Percentiles rank a stretch among this genome's conserved stretches.
phyloP scores from a whole-genome alignment of 2,888 invertebrate genomes.

The Oscheius onirici region DNA sequence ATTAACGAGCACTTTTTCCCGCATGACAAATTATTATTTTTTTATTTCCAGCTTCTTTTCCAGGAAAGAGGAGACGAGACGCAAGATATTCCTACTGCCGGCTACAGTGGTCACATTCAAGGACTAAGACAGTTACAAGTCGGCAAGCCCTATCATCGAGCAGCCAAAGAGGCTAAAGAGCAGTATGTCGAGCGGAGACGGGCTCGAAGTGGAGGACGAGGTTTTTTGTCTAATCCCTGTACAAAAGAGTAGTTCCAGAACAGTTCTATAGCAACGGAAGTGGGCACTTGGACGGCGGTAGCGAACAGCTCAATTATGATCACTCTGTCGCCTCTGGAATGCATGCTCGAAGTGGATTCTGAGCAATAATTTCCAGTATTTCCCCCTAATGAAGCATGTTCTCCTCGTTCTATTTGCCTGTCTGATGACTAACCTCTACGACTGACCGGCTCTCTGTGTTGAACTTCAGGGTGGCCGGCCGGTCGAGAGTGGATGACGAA shows the following conservation, averaged over 20 bases:
- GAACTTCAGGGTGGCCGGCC: neutral
- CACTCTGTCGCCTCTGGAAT: constrained; percentile 18
- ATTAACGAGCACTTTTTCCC: no score
- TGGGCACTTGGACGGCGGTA: constrained; percentile 12
- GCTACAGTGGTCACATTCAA: constrained; percentile 60
- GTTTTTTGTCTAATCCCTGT: no score
- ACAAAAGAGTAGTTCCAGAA: neutral
- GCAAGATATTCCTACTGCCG: constrained; percentile 55
- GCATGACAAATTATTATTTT: neutral
- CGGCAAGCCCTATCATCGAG: constrained; percentile 57
- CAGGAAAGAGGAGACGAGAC: constrained; percentile 29
- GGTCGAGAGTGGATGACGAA: constrained; percentile 6
- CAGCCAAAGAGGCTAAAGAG: constrained; percentile 56
- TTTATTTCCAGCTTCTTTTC: neutral
- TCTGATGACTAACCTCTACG: constrained; percentile 21
- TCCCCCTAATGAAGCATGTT: neutral
- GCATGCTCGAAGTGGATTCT: constrained; percentile 9
- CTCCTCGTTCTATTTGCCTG: neutral
- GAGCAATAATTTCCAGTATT: neutral
- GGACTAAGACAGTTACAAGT: constrained; percentile 49
- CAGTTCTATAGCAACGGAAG: constrained; percentile 15
- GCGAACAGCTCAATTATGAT: constrained; percentile 22
- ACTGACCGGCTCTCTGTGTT: constrained; percentile 16
- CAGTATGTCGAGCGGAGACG: constrained; percentile 52
- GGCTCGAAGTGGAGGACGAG: constrained; percentile 26